Conservation (phyloP, 2,888 invertebrate species). For the Nomada goodeniana region DNA sequence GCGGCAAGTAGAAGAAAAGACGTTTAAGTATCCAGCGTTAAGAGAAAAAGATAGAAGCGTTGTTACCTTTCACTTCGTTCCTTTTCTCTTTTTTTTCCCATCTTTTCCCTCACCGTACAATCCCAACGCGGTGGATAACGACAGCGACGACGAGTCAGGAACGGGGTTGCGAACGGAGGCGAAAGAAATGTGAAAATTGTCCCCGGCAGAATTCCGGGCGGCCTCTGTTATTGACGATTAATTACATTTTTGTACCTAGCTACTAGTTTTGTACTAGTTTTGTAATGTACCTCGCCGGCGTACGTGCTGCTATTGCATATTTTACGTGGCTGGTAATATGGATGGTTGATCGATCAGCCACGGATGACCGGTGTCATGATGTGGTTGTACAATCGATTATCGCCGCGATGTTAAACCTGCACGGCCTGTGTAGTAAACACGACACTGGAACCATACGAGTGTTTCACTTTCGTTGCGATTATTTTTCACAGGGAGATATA, state of each 20-base stretch:
- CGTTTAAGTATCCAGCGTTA: slow-evolving; percentile 17
- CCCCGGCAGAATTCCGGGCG: slow-evolving; percentile 80
- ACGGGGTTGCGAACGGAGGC: slow-evolving; percentile 30
- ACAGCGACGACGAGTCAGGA: slow-evolving; percentile 32
- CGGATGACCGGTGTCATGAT: slow-evolving; percentile 55
- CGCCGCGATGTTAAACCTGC: slow-evolving; percentile 52
- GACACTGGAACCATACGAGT: slow-evolving; percentile 24
- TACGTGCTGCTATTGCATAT: slow-evolving; percentile 82
- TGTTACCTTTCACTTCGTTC: not conserved
- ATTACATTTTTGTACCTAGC: slow-evolving; percentile 86
- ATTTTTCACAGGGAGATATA: not conserved
- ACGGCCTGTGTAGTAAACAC: slow-evolving; percentile 70
- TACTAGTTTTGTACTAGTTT: slow-evolving; percentile 87
- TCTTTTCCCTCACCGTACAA: not conserved
- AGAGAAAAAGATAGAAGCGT: slow-evolving; percentile 16
- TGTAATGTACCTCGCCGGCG: slow-evolving; percentile 84
- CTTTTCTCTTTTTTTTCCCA: not conserved
- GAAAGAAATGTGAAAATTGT: slow-evolving; percentile 69
- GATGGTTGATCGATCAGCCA: slow-evolving; percentile 72
- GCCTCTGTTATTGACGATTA: slow-evolving; percentile 80
- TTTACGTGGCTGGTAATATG: slow-evolving; percentile 80
- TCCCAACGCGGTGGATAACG: slow-evolving; percentile 20
- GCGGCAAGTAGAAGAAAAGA: slow-evolving; percentile 10
- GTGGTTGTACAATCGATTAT: slow-evolving; percentile 52
- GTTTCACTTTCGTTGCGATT: slow-evolving; percentile 15